These are phyloP conservation scores for Pelmatolapia mariae DNA, from an alignment of 2,113 vertebrate species.

Conservation along the genomic window DNA sequence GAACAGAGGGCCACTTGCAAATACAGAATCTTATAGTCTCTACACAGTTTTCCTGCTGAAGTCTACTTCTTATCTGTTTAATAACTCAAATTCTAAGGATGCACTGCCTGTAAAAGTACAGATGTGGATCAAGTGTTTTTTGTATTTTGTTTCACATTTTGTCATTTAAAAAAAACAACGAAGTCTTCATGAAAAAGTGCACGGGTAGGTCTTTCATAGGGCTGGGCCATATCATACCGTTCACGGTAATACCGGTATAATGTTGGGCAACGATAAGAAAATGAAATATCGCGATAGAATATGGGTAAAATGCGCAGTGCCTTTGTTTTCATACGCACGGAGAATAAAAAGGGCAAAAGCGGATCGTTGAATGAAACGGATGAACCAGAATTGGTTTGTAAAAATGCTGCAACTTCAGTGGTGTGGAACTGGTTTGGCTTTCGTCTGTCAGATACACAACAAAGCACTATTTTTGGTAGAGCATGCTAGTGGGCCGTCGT, in stretches of 20 bases:
- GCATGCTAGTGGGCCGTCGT: too few species aligned
- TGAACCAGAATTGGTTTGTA: neutral
- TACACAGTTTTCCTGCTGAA: neutral
- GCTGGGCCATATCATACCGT: fast-evolving
- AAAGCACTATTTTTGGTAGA: neutral
- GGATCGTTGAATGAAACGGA: fast-evolving
- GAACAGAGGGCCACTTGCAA: neutral
- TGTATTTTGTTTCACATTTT: neutral
- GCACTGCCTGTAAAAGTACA: neutral
- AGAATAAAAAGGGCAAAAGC: fast-evolving
- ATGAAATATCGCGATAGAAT: fast-evolving
- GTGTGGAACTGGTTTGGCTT: fast-evolving
- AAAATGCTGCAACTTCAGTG: neutral
- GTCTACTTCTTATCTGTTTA: neutral
- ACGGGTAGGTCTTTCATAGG: neutral
- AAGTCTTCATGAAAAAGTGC: neutral
- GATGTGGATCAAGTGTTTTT: neutral
- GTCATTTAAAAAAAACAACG: fast-evolving
- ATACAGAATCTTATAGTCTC: neutral
- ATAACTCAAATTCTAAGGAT: neutral
- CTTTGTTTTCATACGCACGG: fast-evolving
- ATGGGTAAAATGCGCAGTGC: neutral
- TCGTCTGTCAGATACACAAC: fast-evolving
- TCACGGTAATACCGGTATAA: fast-evolving
- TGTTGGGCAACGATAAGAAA: neutral